Base-by-base conservation (phyloP, 2,113 vertebrate genomes). In the Motacilla alba region DNA sequence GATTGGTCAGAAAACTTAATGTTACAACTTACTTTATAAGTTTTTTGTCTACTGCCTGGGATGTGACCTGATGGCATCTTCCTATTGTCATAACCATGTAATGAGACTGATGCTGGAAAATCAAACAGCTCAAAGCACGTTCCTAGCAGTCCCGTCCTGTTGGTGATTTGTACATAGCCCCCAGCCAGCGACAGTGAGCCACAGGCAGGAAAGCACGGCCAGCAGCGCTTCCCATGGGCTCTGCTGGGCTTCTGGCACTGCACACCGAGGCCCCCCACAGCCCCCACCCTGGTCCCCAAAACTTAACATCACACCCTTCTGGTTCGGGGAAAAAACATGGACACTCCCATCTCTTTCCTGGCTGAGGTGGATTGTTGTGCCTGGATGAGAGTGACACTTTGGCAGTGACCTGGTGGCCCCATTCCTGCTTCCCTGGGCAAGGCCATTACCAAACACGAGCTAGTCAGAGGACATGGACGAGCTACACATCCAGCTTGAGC, bases 131-230 rank as follows among this genome's bases (percentile, higher is more conserved):
- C 35, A 35, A 35, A 35, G 35, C 35, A 35, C 35, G 35, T 35
- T 35, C 35, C 35, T 35, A 7, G 35, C 35, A 35, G 35, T 35
- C 35, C 35, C 35, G 35, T 35, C 35, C 35, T 35, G 35, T 35
- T 35, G 35, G 35, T 35, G n/a, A 35, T 35, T 35, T 35, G 35
- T 35, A 35, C 35, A 35, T 35, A 35, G 35, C 35, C 35, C 35
- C 35, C 35, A 35, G 35, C 35, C 35, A 35, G 35, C 35, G 35
- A 35, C 0, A 2, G 62, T 96, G 82, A 97, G 83, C 39, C 43
- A 0, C 2, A 7, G 80, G 7, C 0, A 1, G 0, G 1, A 52
- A n/a, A 50, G 70, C 47, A 63, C 0, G 11, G 39, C 17, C 59
- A 31, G 63, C 50, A 10, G 0, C 60, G 0, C 66, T 33, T 8